Evolutionary conservation across 2,113 vertebrate species (phyloP).

Genomic region (Actenoides lindsayi): DNA sequence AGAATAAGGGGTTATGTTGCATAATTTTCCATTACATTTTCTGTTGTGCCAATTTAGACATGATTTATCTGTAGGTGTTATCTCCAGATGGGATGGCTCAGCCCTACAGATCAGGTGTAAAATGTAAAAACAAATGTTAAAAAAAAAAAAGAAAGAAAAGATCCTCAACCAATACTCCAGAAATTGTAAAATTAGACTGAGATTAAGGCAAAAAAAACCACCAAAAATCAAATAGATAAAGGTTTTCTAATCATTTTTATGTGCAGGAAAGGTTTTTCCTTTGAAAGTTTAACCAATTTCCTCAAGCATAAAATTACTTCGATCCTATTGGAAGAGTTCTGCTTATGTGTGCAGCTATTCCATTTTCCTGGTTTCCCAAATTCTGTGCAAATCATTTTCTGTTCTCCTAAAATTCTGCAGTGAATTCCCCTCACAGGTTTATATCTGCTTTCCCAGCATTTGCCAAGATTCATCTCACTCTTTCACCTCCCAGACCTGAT

Average conservation of each 20-base stretch:
- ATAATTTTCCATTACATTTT: not conserved
- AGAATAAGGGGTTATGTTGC: not conserved
- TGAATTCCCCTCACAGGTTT: not conserved
- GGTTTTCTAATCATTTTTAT: not conserved
- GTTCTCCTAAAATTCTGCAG: not conserved
- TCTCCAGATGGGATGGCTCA: constrained; percentile 28
- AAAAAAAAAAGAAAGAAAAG: not conserved
- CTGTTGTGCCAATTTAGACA: not conserved
- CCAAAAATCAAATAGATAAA: not conserved
- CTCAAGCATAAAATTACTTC: not conserved
- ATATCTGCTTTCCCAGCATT: not conserved
- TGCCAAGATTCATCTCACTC: not conserved
- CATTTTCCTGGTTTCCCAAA: not conserved
- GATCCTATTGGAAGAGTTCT: not conserved
- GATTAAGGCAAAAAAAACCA: not conserved
- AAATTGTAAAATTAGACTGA: not conserved
- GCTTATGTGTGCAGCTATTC: not conserved
- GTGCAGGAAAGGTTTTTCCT: not conserved
- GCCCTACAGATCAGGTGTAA: constrained; percentile 2
- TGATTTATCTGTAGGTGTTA: not conserved
- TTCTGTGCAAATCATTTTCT: not conserved
- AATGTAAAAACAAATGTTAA: not conserved
- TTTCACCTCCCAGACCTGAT: not conserved
- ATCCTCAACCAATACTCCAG: not conserved
- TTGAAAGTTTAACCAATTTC: not conserved